Conservation (phyloP, 2,797 vertebrate species). For the Acanthurus tractus region DNA sequence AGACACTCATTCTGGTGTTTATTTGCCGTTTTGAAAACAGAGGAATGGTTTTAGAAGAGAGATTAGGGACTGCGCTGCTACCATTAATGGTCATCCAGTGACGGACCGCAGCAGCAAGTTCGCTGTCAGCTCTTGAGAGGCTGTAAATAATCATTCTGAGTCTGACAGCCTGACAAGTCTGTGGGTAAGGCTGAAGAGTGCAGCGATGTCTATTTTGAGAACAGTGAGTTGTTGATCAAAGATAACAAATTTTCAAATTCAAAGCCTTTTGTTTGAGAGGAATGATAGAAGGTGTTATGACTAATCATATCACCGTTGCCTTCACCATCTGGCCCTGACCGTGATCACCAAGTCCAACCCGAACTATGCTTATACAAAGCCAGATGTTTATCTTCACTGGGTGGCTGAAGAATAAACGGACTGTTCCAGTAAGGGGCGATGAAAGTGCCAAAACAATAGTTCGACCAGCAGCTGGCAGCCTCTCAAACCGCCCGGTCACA, state of each 20-base stretch:
- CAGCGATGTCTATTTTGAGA: background rate
- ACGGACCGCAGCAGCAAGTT: constrained; percentile 22
- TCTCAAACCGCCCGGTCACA: constrained; percentile 35
- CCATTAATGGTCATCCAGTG: constrained; percentile 60
- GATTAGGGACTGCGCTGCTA: constrained; percentile 36
- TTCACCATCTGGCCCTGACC: constrained; percentile 32
- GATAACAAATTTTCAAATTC: background rate
- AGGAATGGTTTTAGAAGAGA: constrained; percentile 43
- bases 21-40: constrained; percentile 60
- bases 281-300: constrained; percentile 45
- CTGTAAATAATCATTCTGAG: constrained; percentile 29
- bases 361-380: constrained; percentile 54
- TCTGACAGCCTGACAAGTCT: constrained; percentile 3
- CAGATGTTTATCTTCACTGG: constrained; percentile 66
- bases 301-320: constrained; percentile 45
- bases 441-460: constrained; percentile 72
- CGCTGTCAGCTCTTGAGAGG: constrained; percentile 10
- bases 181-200: background rate
- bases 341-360: constrained; percentile 43
- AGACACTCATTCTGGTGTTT: constrained; percentile 55
- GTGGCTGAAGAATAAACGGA: constrained; percentile 59
- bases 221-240: background rate
- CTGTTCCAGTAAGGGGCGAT: constrained; percentile 66
- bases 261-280: background rate
- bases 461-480: constrained; percentile 71